Evolutionary conservation across 2,113 vertebrate genomes (phyloP).

Genomic region (Thamnaconus septentrionalis): DNA sequence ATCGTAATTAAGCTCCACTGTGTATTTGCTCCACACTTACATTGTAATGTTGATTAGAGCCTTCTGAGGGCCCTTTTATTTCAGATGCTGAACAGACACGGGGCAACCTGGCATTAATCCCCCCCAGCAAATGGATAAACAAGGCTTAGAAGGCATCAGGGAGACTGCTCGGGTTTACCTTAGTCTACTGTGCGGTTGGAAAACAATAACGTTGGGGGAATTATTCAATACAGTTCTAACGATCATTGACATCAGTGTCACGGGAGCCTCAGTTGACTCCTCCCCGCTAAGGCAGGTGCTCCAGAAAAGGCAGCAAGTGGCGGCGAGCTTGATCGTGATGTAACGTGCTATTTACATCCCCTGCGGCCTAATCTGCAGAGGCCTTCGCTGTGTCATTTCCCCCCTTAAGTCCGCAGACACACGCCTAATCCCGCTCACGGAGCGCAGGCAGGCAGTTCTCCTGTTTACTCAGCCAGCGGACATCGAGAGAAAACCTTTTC

Average conservation of each 20-base stretch:
- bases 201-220: too few species aligned
- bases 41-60: background rate
- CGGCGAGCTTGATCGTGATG: slow-evolving; percentile 56
- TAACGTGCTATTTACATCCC: slow-evolving; percentile 71
- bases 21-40: too few species aligned
- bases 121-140: background rate
- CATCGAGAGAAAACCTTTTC: background rate
- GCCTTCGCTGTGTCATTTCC: slow-evolving; percentile 56
- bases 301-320: slow-evolving; percentile 4
- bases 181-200: background rate
- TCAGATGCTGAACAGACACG: background rate
- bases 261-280: too few species aligned
- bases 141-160: slow-evolving; percentile 6
- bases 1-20: too few species aligned
- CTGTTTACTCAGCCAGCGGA: background rate
- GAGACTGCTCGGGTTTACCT: background rate
- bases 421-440: slow-evolving; percentile 40
- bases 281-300: too few species aligned
- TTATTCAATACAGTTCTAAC: too few species aligned
- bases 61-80: background rate
- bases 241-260: too few species aligned
- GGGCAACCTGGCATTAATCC: background rate
- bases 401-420: slow-evolving; percentile 33
- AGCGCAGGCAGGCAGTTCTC: slow-evolving; percentile 7
- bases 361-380: slow-evolving; percentile 54